Conservation (phyloP, 2,113 vertebrate genomes). For the Percopsis transmontana region DNA sequence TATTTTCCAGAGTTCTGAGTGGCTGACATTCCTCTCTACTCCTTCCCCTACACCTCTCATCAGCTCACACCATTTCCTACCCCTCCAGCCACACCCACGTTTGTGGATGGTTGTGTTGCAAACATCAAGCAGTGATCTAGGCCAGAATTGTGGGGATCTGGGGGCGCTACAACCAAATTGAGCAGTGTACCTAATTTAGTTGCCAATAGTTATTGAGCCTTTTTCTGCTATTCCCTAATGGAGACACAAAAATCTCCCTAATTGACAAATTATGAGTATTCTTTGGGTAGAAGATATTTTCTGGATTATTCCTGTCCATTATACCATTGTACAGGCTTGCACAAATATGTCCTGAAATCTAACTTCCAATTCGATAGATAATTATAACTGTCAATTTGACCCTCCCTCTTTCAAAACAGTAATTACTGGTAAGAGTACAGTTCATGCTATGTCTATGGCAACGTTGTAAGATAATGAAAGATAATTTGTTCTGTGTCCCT, state of each 20-base stretch:
- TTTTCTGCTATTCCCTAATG: not conserved
- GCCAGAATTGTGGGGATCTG: no score
- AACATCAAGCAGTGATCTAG: no score
- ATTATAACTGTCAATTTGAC: conserved; percentile 18
- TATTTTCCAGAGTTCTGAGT: no score
- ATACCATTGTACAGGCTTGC: not conserved
- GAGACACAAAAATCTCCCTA: not conserved
- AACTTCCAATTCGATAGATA: not conserved
- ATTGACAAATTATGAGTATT: not conserved
- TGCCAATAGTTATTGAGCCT: not conserved
- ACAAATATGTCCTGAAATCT: not conserved
- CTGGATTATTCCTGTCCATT: not conserved
- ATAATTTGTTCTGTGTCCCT: not conserved
- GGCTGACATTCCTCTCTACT: no score
- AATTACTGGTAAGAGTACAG: not conserved
- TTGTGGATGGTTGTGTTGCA: no score
- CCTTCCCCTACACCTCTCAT: no score
- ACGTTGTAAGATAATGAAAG: not conserved
- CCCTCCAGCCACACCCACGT: no score
- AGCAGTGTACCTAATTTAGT: no score
- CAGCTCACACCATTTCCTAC: no score
- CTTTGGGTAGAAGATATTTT: not conserved
- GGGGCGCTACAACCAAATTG: no score
- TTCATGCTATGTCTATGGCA: not conserved
- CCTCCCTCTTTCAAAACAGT: conserved; percentile 24